Base-by-base conservation (phyloP, 2,888 invertebrate species). In the Patella pellucida region DNA sequence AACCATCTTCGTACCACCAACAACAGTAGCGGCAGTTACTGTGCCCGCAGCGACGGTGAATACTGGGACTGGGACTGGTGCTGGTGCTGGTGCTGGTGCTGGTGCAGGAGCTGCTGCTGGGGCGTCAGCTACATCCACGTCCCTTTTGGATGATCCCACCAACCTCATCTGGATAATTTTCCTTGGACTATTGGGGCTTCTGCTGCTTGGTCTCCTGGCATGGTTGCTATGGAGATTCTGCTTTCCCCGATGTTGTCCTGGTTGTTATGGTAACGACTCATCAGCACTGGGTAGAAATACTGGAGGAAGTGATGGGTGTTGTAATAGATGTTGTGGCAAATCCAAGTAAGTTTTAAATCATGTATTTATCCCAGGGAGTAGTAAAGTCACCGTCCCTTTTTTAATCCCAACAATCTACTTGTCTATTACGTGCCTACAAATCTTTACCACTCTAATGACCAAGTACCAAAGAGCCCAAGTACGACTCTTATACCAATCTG, bases 101-200 rank as follows among this genome's bases (percentile, higher is more conserved):
- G 23, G 15, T 62, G 23, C 19, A 0, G 14, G 19, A 62, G 62
- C 19, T 3, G 3, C 62, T 19, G 19, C 62, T 19, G 62, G 15
- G n/a, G 11, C 62, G 7, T n/a, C 23, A 5, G 23, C 11, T 12
- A 12, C 19, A 3, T 62, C 62, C 9, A 62, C 62, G 11, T 23
- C 19, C 5, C 62, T 62, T 23, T 62, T 62, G 5, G 62, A 62
- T 1, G 62, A 62, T 5, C 19, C 19, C 11, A 62, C 19, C 23
- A 62, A 62, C 23, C 62, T 62, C 62, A 62, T 62, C 62, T 62
- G 62, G 62, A 62, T 62, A 11, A 62, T 62, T 7, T 62, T 62
- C 4, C 19, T 62, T 9, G 62, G 62, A 23, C 23, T 62, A 4
- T 23, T 62, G 11, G 62, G 62, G 9, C 62, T 62, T 3, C 15